These are phyloP conservation scores for Buphagus erythrorhynchus DNA, from an alignment of 2,797 vertebrate genomes.

Conservation along the genomic window DNA sequence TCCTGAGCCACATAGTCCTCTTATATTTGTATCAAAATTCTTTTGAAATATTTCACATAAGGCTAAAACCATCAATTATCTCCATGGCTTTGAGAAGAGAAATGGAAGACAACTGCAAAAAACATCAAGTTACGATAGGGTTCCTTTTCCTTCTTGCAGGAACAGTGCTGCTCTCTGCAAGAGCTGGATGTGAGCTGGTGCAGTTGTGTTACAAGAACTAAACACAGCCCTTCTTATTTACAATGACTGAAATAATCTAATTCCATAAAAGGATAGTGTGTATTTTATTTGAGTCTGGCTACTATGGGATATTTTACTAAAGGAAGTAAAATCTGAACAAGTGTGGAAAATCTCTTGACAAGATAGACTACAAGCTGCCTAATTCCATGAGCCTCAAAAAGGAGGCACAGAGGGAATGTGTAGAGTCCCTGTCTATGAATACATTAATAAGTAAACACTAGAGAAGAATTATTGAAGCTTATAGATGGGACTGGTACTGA, in stretches of 20 bases:
- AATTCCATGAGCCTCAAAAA: background rate
- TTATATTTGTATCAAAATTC: conserved; percentile 20
- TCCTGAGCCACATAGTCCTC: background rate
- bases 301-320: background rate
- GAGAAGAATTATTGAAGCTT: background rate
- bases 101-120: background rate
- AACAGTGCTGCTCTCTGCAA: background rate
- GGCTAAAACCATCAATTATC: background rate
- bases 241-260: background rate
- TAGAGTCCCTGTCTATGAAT: background rate
- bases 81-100: background rate
- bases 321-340: background rate
- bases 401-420: background rate
- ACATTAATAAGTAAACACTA: background rate
- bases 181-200: background rate
- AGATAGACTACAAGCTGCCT: background rate
- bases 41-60: background rate
- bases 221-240: background rate
- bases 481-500: background rate
- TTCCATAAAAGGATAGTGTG: background rate
- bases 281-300: background rate
- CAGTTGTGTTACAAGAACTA: background rate
- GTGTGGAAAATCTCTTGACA: background rate
- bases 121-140: background rate
- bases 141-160: background rate